These are phyloP conservation scores for Eidolon helvum DNA, from an alignment of 2,113 vertebrate genomes.

Conservation along the genomic window DNA sequence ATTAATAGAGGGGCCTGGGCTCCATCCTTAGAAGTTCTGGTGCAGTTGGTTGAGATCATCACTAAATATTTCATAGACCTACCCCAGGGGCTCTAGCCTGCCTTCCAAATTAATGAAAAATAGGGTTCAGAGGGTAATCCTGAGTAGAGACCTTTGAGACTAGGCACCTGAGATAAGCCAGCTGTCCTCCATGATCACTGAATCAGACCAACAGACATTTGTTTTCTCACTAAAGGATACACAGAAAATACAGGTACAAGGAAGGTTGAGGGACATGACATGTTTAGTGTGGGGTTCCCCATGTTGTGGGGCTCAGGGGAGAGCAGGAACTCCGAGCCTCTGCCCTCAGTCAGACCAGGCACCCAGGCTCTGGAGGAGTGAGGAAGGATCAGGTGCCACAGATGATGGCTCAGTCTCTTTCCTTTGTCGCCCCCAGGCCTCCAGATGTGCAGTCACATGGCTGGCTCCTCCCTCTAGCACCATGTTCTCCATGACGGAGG, in stretches of 20 bases:
- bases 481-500: neutral
- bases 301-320: neutral
- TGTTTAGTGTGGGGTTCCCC: neutral
- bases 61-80: constrained; percentile 28
- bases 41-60: constrained; percentile 14
- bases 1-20: neutral
- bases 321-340: neutral
- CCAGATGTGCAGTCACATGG: constrained; percentile 33
- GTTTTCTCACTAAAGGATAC: neutral
- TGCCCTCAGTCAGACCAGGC: neutral
- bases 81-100: neutral
- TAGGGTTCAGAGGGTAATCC: neutral
- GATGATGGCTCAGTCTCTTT: neutral
- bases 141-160: neutral
- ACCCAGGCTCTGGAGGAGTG: neutral
- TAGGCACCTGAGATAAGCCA: neutral
- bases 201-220: neutral
- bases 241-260: neutral
- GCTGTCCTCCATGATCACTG: neutral
- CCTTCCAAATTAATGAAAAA: neutral
- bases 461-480: neutral
- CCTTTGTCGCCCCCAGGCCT: neutral
- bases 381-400: neutral
- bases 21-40: neutral
- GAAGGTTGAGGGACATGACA: neutral